These are phyloP conservation scores for Choloepus hoffmanni DNA, from an alignment of 2,113 vertebrate genomes.

Conservation along the genomic window DNA sequence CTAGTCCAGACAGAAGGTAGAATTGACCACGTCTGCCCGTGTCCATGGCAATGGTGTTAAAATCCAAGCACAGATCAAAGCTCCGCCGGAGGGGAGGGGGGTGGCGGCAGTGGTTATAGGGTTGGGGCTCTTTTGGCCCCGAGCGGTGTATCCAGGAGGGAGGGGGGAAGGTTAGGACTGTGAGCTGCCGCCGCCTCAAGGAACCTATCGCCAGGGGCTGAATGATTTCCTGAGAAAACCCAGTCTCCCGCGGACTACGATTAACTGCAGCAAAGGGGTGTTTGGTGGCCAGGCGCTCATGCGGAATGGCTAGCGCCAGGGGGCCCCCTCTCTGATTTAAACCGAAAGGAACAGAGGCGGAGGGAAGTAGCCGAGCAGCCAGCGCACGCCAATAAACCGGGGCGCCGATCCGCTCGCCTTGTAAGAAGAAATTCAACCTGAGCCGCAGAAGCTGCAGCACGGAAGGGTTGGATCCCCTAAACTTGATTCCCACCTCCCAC, in stretches of 20 bases:
- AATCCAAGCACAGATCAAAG: slow-evolving; percentile 68
- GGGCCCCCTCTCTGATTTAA: slow-evolving; percentile 70
- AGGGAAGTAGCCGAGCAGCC: background rate
- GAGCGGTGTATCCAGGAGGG: background rate
- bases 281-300: background rate
- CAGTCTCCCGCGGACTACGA: background rate
- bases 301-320: slow-evolving; percentile 69
- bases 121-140: slow-evolving; percentile 22
- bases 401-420: background rate
- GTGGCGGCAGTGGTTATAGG: background rate
- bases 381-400: slow-evolving; percentile 19
- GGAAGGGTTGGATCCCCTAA: background rate
- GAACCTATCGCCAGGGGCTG: slow-evolving; percentile 2
- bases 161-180: background rate
- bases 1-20: slow-evolving; percentile 50
- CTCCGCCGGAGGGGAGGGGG: background rate
- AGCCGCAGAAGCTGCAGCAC: slow-evolving; percentile 52
- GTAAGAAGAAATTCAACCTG: background rate
- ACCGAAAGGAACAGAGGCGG: background rate
- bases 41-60: slow-evolving; percentile 73
- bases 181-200: slow-evolving; percentile 28
- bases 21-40: slow-evolving; percentile 25
- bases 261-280: slow-evolving; percentile 10
- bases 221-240: slow-evolving; percentile 37
- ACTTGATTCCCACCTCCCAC: background rate